A percentile compares a stretch with the other conserved stretches of the same genome.
Evolutionary conservation across 2,797 vertebrate genomes (phyloP).

Genomic region (Sus cebifrons): DNA sequence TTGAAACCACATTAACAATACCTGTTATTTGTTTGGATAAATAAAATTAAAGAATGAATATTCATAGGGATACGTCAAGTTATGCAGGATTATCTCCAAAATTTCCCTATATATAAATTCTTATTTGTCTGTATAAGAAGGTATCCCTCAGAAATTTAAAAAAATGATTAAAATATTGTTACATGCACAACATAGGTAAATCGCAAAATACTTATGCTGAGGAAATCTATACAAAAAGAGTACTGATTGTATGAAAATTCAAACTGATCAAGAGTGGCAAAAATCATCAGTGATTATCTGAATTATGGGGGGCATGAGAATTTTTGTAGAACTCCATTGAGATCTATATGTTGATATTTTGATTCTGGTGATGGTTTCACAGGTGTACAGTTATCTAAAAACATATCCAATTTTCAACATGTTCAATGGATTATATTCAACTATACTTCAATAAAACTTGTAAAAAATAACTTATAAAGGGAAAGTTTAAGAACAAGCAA

Average conservation of each 20-base stretch:
- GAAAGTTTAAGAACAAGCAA: neutral
- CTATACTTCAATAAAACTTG: neutral
- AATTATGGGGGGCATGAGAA: neutral
- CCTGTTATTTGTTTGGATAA: neutral
- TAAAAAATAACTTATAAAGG: neutral
- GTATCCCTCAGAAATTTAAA: neutral
- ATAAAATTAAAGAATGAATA: neutral
- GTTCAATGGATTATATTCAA: neutral
- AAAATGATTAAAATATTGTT: neutral
- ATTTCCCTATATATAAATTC: neutral
- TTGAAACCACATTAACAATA: neutral
- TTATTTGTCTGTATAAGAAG: neutral
- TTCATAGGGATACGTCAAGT: neutral
- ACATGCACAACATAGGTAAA: neutral
- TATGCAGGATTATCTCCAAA: neutral
- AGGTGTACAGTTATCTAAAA: neutral
- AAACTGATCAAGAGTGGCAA: neutral
- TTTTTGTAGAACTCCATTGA: neutral
- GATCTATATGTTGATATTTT: neutral
- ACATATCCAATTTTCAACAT: neutral
- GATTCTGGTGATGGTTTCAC: neutral
- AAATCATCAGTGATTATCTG: neutral
- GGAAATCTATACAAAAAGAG: neutral
- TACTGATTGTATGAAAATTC: neutral
- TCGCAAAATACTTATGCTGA: neutral